Conservation (phyloP, 2,797 vertebrate genomes). For the Gymnothorax reevesii region DNA sequence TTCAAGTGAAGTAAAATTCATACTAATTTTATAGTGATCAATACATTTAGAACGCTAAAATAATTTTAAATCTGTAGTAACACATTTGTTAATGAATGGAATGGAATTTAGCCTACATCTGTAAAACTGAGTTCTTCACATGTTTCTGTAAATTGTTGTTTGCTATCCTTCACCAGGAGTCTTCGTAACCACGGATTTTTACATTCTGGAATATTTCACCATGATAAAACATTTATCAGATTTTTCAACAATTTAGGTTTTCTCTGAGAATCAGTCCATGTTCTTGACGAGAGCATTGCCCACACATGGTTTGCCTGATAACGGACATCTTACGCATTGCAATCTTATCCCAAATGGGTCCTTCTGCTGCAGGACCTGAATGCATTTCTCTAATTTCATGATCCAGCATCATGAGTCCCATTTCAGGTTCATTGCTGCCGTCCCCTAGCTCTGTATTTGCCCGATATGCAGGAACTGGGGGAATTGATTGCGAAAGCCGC, state of each 20-base stretch:
- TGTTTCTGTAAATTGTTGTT: conserved; percentile 18
- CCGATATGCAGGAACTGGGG: conserved; percentile 34
- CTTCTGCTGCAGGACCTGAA: conserved; percentile 31
- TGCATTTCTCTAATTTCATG: conserved; percentile 45
- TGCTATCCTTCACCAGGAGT: conserved; percentile 16
- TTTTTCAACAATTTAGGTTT: conserved; percentile 20
- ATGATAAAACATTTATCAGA: conserved; percentile 7
- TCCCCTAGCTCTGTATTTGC: conserved; percentile 35
- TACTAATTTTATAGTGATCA: not conserved
- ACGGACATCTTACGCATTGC: conserved; percentile 71
- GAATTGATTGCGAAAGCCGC: conserved; percentile 45
- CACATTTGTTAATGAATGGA: not conserved
- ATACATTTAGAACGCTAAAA: not conserved
- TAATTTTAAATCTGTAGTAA: conserved; percentile 10
- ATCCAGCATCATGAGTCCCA: conserved; percentile 63
- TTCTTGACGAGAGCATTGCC: conserved; percentile 44
- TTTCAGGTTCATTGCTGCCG: conserved; percentile 37
- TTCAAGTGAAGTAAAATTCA: not conserved
- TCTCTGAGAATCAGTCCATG: conserved; percentile 33
- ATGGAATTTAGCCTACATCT: conserved; percentile 24
- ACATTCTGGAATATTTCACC: conserved; percentile 1
- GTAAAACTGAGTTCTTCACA: conserved; percentile 7
- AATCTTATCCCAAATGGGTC: conserved; percentile 53
- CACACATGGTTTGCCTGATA: conserved; percentile 62
- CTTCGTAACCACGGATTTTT: not conserved